Conservation (phyloP, 2,888 invertebrate genomes). For the Mesoligia furuncula region DNA sequence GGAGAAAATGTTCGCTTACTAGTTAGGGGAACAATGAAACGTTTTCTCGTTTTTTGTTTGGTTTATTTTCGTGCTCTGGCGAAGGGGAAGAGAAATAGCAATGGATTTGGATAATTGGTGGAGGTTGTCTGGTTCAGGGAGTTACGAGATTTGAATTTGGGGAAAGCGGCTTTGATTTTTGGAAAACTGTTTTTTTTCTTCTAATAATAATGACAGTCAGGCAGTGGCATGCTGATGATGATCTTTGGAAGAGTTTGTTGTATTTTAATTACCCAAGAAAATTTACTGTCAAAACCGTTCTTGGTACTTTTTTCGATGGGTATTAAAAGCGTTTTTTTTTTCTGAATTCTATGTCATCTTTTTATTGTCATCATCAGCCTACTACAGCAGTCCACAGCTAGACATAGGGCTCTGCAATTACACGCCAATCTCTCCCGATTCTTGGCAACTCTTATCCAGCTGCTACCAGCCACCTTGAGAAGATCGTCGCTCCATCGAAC, state of each 20-base stretch:
- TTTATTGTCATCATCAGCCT: neutral
- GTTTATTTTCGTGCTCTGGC: slow-evolving; percentile 35
- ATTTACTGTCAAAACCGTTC: neutral
- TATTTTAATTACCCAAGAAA: neutral
- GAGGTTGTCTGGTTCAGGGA: slow-evolving; percentile 3
- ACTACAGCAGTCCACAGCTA: neutral
- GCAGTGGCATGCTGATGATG: neutral
- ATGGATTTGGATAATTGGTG: slow-evolving; percentile 36
- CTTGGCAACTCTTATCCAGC: neutral
- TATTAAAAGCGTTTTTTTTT: neutral
- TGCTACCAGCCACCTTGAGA: too few species aligned
- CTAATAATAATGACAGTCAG: neutral
- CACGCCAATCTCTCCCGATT: neutral
- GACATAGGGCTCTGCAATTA: neutral
- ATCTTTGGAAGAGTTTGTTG: neutral
- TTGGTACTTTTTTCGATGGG: neutral
- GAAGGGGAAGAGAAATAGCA: slow-evolving; percentile 21
- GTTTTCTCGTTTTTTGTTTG: slow-evolving; percentile 44
- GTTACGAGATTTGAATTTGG: slow-evolving; percentile 21
- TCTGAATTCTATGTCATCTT: neutral
- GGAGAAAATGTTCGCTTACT: slow-evolving; percentile 47
- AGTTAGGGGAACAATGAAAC: slow-evolving; percentile 57
- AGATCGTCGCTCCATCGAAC: neutral
- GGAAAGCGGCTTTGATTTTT: slow-evolving; percentile 14
- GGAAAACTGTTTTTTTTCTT: neutral